phyloP scores from a whole-genome alignment of 2,888 invertebrate genomes.

The Hypolimnas misippus region DNA sequence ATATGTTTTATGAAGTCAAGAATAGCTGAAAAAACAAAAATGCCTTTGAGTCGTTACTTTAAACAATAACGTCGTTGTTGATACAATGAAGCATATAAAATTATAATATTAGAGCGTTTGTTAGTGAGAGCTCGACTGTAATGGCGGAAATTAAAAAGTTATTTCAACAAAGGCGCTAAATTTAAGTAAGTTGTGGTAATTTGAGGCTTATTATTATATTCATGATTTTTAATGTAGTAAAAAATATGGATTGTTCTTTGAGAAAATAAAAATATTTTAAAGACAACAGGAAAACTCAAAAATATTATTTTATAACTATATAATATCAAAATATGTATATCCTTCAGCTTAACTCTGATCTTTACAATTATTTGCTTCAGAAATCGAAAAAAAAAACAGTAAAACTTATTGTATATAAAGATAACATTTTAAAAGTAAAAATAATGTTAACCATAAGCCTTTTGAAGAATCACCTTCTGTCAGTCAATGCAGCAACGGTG shows the following conservation, averaged over 20 bases:
- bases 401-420: too few species aligned
- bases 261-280: too few species aligned
- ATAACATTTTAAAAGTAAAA: not conserved
- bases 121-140: slow-evolving; percentile 7
- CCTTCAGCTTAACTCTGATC: too few species aligned
- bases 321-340: too few species aligned
- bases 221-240: too few species aligned
- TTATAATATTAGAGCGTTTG: slow-evolving; percentile 11
- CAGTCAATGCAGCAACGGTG: not conserved
- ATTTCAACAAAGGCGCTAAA: slow-evolving; percentile 2
- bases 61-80: slow-evolving; percentile 50
- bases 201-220: too few species aligned
- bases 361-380: too few species aligned
- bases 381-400: too few species aligned
- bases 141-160: not conserved
- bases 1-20: slow-evolving; percentile 45
- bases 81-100: slow-evolving; percentile 43
- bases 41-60: slow-evolving; percentile 42
- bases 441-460: not conserved
- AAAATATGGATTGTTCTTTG: too few species aligned
- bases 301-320: too few species aligned
- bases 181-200: too few species aligned
- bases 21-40: slow-evolving; percentile 49
- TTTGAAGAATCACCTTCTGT: slow-evolving; percentile 1
- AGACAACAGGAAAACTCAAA: too few species aligned